Conservation (phyloP, 2,113 vertebrate species). For the Cyphomyrus plagiostoma region DNA sequence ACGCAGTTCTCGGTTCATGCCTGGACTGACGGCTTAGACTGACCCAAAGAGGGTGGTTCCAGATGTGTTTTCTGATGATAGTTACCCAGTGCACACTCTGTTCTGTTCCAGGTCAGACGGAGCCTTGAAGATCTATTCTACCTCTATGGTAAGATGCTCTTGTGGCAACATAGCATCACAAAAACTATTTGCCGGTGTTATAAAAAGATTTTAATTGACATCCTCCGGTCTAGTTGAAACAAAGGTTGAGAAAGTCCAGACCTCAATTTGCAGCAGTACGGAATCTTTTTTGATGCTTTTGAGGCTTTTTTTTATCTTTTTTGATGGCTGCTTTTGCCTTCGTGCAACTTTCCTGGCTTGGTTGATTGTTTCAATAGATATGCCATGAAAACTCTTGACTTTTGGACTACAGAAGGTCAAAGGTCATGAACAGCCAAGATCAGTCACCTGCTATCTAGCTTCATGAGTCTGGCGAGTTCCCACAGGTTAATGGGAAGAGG, state of each 20-base stretch:
- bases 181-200: not conserved
- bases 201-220: not conserved
- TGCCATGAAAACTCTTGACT: not conserved
- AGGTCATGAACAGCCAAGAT: not conserved
- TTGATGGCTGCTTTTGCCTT: not conserved
- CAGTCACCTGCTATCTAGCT: not conserved
- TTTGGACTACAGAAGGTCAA: not conserved
- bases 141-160: constrained; percentile 46
- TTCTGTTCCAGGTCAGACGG: constrained; percentile 51
- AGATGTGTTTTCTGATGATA: constrained; percentile 2
- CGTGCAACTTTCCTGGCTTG: not conserved
- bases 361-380: not conserved
- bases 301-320: not conserved
- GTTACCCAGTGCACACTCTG: constrained; percentile 28
- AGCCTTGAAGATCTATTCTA: constrained; percentile 67
- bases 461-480: not conserved
- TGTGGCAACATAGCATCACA: constrained; percentile 1
- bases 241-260: not conserved
- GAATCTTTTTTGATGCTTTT: not conserved
- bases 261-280: not conserved
- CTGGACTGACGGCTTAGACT: not conserved
- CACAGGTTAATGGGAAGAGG: not conserved
- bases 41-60: not conserved
- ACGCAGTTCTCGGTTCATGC: not conserved
- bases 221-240: not conserved